phyloP scores from a whole-genome alignment of 1,140 invertebrate genomes.

The Aphelenchoides fujianensis region DNA sequence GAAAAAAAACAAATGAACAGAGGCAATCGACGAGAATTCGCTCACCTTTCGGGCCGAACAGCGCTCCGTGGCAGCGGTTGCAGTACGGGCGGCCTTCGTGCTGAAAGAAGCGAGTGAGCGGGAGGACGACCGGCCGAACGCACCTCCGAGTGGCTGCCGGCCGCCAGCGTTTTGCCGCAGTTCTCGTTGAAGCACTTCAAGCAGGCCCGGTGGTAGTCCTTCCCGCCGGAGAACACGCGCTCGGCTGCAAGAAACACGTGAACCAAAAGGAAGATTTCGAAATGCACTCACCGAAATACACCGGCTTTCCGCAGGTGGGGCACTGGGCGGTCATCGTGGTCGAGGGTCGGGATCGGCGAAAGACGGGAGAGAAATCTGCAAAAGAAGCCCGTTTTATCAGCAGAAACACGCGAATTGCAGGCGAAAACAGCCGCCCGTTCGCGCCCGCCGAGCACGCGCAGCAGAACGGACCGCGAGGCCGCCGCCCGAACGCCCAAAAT shows the following conservation, averaged over 20 bases:
- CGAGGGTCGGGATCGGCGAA: neutral
- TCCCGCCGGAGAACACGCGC: constrained; percentile 82
- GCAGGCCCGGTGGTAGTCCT: constrained; percentile 88
- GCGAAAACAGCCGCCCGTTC: neutral
- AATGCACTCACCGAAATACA: neutral
- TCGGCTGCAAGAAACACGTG: constrained; percentile 71
- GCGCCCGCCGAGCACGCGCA: neutral
- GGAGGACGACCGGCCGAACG: constrained; percentile 53
- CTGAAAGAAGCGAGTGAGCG: constrained; percentile 63
- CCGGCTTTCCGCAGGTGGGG: neutral
- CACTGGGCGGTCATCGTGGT: neutral
- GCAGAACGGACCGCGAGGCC: neutral
- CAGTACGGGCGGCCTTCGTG: constrained; percentile 86
- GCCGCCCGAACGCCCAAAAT: neutral
- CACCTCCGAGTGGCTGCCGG: constrained; percentile 79
- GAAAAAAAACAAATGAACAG: too few relatives aligned
- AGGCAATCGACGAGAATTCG: too few relatives aligned
- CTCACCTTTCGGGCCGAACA: constrained; percentile 74
- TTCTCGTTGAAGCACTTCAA: constrained; percentile 75
- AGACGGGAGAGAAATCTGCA: neutral
- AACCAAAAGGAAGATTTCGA: neutral
- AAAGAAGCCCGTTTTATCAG: neutral
- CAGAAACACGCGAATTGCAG: neutral
- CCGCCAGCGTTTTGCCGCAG: constrained; percentile 81
- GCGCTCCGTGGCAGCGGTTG: constrained; percentile 81